These are phyloP conservation scores for Ataeniobius toweri DNA, from an alignment of 2,797 vertebrate genomes.

Conservation along the genomic window DNA sequence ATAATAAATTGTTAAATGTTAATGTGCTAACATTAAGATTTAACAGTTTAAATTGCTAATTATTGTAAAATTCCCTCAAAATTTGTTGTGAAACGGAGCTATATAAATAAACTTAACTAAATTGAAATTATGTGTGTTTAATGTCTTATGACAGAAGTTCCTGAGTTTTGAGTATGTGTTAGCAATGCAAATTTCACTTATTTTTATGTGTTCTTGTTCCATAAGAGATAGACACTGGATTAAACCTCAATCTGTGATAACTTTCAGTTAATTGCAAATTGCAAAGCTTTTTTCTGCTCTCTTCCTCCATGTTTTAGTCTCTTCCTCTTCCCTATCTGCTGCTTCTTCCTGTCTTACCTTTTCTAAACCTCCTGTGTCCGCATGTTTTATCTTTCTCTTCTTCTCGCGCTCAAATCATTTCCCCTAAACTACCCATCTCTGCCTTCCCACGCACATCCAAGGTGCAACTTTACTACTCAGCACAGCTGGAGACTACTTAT, in stretches of 20 bases:
- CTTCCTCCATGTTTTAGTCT: neutral
- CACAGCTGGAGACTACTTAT: slow-evolving; percentile 58
- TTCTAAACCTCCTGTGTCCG: slow-evolving; percentile 6
- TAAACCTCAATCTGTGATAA: no score
- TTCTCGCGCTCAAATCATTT: slow-evolving; percentile 32
- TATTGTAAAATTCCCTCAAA: neutral
- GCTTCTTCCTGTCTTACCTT: slow-evolving; percentile 6
- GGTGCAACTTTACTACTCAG: slow-evolving; percentile 54
- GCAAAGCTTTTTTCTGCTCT: no score
- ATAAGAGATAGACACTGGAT: neutral
- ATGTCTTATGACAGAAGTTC: no score
- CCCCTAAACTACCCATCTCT: slow-evolving; percentile 33
- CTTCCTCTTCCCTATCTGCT: neutral
- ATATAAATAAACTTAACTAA: neutral
- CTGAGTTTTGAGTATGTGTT: no score
- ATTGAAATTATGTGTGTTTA: no score
- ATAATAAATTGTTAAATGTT: neutral
- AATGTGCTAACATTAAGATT: no score
- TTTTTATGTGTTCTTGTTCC: neutral
- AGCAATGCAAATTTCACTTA: neutral
- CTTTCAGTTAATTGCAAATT: no score
- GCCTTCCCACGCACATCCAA: slow-evolving; percentile 45
- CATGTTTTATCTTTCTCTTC: slow-evolving; percentile 7
- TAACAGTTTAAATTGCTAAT: no score
- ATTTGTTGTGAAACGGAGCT: neutral